These are phyloP conservation scores for Serranus cabrilla DNA, from an alignment of 2,797 vertebrate species.

Conservation along the genomic window DNA sequence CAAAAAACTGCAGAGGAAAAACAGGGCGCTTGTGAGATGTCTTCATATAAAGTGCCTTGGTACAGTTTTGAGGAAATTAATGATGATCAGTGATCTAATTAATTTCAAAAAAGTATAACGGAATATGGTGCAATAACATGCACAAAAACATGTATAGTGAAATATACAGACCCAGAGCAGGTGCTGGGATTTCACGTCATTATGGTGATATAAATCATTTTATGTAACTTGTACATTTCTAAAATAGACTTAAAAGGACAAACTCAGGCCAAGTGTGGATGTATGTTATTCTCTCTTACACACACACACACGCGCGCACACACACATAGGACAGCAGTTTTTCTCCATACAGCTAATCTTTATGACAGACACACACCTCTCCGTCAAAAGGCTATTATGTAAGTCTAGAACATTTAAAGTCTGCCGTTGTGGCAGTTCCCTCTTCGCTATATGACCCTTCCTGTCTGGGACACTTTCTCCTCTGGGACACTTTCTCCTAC, in stretches of 20 bases:
- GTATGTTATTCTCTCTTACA: no score
- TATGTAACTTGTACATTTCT: not conserved
- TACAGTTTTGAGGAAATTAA: no score
- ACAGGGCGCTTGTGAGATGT: not conserved
- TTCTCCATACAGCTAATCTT: constrained; percentile 1
- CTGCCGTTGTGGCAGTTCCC: constrained; percentile 7
- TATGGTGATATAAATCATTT: not conserved
- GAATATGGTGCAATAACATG: not conserved
- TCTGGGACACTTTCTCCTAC: not conserved
- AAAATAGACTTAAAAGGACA: not conserved
- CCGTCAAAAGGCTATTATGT: not conserved
- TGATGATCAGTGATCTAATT: no score
- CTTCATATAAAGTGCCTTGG: not conserved
- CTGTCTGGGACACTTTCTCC: constrained; percentile 21
- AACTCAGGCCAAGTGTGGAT: not conserved
- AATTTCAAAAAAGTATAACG: not conserved
- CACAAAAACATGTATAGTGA: not conserved
- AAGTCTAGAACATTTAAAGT: not conserved
- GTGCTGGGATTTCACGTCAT: not conserved
- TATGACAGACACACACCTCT: not conserved
- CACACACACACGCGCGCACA: no score
- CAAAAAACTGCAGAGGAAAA: not conserved
- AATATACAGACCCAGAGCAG: not conserved
- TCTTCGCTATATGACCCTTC: constrained; percentile 5
- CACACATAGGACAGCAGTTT: no score